Evolutionary conservation across 37 sponge, comb jelly and placozoan species (phyloP), one percentile per base, ranked within the genome.

Genomic region (Ianthella basta): DNA sequence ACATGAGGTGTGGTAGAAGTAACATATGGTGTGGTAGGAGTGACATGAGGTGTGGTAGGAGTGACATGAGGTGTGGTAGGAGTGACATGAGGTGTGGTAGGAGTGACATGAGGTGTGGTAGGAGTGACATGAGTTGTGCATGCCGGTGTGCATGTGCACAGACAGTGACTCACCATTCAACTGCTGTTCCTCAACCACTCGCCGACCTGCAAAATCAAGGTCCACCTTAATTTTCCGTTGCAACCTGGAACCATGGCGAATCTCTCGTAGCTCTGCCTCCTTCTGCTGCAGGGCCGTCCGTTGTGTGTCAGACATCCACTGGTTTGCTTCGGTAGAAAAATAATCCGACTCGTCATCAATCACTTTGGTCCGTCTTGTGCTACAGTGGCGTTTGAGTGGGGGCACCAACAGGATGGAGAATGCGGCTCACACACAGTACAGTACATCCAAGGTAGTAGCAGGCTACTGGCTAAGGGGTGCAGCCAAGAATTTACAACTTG

Each of bases 331-430:
- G 10, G 86, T 84, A 18, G 89, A 64, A 78, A 96, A 98, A 61
- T 93, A 98, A 63, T 98, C 98, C 14, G 80, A 60, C 64, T 95
- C 94, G 82, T 98, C 98, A 64, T 98, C 98, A 57, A 94, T 87
- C 50, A 98, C 98, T 37, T 90, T 88, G 0, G 97, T 96, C 0
- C 94, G 89, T 36, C 54, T 60, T 16, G 55, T 80, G 77, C 95
- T 95, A 56, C 8, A 61, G 29, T 44, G 50, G 50, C 8, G 50
- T 44, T 3, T 44, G 50, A 10, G 50, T 44, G 50, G 3, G 50
- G 3, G 50, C 8, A 8, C 8, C 19, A 41, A 21, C 25, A 13
- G 61, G 18, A 44, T 30, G 56, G 6, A 60, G 37, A 20, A 60
- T 30, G 24, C 14, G 15, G 14, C 75, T 35, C 75, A 15, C 75